Conservation (phyloP, 2,113 vertebrate genomes). For the Halichoerus grypus region DNA sequence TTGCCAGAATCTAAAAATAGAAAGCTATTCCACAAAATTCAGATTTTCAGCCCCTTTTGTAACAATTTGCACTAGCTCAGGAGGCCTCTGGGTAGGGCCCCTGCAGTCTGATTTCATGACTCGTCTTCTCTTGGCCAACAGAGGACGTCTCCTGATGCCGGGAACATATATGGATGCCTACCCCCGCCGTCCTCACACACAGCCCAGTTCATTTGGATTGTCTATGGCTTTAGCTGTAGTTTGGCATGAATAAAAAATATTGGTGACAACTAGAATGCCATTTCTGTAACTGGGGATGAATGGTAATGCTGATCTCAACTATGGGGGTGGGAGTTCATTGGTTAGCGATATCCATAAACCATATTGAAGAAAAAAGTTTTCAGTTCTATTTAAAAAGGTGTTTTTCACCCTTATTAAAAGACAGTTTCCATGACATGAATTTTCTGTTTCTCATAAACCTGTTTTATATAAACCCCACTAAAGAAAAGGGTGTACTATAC, state of each 20-base stretch:
- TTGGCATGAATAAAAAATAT: background rate
- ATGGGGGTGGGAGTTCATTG: rapidly evolving
- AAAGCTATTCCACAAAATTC: background rate
- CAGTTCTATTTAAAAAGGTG: background rate
- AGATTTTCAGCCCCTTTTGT: background rate
- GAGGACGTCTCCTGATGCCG: background rate
- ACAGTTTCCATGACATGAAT: background rate
- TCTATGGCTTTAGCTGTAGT: background rate
- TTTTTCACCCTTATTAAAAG: background rate
- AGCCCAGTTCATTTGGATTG: background rate
- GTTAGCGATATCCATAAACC: background rate
- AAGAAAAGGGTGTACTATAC: background rate
- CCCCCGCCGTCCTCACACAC: background rate
- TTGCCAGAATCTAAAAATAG: slow-evolving; percentile 59
- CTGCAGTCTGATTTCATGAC: background rate
- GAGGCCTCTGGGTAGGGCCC: background rate
- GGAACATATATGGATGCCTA: background rate
- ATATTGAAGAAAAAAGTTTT: background rate
- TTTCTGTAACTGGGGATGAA: background rate
- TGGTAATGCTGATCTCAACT: background rate
- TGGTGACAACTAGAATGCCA: background rate
- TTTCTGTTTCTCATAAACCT: background rate
- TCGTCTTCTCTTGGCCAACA: background rate
- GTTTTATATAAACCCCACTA: background rate
- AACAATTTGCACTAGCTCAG: background rate